Evolutionary conservation across 2,113 vertebrate species (phyloP).

Genomic region (Australoheros scitulus): DNA sequence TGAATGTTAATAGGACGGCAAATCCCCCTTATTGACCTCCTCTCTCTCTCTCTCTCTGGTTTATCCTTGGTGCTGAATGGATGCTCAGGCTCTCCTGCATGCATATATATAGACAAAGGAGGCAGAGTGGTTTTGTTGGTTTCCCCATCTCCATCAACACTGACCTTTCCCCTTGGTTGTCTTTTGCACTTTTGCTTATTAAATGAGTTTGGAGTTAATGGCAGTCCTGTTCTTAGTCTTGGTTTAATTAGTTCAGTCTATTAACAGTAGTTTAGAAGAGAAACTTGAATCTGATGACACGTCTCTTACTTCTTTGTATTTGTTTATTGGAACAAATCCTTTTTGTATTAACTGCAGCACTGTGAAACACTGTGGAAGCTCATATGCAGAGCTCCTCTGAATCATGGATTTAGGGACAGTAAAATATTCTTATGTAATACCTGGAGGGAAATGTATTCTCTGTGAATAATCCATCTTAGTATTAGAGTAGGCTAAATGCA

Average conservation of each 20-base stretch:
- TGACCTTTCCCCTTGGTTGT: background rate
- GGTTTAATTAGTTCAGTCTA: too few relatives aligned
- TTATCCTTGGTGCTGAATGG: background rate
- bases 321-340: background rate
- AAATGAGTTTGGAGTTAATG: too few relatives aligned
- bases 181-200: background rate
- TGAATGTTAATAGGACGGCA: too few relatives aligned
- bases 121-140: background rate
- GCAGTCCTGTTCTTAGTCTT: too few relatives aligned
- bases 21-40: background rate
- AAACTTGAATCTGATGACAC: too few relatives aligned
- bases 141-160: background rate
- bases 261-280: too few relatives aligned
- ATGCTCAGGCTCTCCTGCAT: background rate
- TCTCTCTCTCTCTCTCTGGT: background rate
- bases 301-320: background rate
- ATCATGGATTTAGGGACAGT: background rate
- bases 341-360: background rate
- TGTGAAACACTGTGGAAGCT: background rate
- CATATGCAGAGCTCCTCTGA: background rate
- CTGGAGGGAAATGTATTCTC: background rate
- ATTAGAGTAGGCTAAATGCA: background rate
- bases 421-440: background rate
- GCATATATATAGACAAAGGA: background rate
- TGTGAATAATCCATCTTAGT: background rate